Conservation (phyloP, 1,140 invertebrate species). For the Drosophila triauraria region DNA sequence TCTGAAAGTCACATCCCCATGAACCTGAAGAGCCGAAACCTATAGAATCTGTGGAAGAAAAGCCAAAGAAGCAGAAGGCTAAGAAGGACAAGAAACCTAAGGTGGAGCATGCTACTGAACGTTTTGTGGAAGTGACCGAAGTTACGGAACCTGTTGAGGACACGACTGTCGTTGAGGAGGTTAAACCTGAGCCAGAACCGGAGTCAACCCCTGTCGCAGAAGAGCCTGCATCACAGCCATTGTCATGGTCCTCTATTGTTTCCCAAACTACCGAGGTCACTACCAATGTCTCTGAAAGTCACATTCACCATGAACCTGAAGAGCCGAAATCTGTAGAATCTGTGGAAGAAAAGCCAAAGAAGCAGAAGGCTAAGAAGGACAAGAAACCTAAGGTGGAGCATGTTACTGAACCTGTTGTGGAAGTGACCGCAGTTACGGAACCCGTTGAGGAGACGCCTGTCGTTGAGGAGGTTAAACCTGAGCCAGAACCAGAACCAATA, state of each 20-base stretch:
- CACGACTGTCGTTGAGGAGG: neutral
- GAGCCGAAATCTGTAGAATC: too few species aligned
- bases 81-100: constrained; percentile 33
- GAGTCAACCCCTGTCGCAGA: neutral
- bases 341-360: neutral
- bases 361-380: constrained; percentile 45
- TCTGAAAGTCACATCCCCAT: neutral
- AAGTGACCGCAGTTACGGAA: neutral
- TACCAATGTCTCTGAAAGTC: too few species aligned
- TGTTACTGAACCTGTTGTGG: constrained; percentile 6
- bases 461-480: neutral
- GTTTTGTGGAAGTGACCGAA: neutral
- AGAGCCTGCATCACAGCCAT: neutral
- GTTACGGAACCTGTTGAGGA: neutral
- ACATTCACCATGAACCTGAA: too few species aligned
- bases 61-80: constrained; percentile 29
- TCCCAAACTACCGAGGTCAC: neutral
- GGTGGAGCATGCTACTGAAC: neutral
- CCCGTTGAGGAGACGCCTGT: neutral
- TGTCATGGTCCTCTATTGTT: constrained; percentile 25
- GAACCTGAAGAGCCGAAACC: constrained; percentile 1
- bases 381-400: constrained; percentile 18
- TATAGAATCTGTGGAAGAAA: constrained; percentile 9
- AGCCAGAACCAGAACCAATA: neutral
- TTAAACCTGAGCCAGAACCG: neutral